These are phyloP conservation scores for Ophioninae sp. DNA, from an alignment of 2,888 invertebrate species.

Conservation along the genomic window DNA sequence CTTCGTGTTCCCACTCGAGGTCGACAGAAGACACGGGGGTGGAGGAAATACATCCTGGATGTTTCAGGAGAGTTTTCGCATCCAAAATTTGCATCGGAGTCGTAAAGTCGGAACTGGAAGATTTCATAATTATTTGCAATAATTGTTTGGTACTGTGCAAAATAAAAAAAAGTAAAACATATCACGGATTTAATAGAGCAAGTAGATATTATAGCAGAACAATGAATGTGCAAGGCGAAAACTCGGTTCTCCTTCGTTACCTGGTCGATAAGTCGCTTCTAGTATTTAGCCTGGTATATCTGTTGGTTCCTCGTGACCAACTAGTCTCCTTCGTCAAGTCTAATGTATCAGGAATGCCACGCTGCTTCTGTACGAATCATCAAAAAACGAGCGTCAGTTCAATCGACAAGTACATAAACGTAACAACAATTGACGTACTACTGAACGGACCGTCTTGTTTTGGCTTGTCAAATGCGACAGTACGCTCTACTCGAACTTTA, in stretches of 20 bases:
- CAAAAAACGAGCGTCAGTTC: background rate
- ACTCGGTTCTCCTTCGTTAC: constrained; percentile 59
- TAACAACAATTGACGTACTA: constrained; percentile 11
- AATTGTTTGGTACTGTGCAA: too few species aligned
- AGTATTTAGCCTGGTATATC: constrained; percentile 73
- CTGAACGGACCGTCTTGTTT: too few species aligned
- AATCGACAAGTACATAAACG: background rate
- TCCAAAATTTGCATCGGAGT: constrained; percentile 85
- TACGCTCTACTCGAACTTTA: too few species aligned
- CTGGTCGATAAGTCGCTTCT: constrained; percentile 72
- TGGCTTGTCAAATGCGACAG: too few species aligned
- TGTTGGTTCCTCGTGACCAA: constrained; percentile 73
- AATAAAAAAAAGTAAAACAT: too few species aligned
- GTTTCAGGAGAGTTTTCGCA: constrained; percentile 82
- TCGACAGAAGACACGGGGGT: constrained; percentile 87
- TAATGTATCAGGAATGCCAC: constrained; percentile 72
- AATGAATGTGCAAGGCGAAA: background rate
- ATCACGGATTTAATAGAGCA: too few species aligned
- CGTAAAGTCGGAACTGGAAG: constrained; percentile 80
- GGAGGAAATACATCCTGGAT: constrained; percentile 80
- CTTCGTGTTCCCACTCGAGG: constrained; percentile 88
- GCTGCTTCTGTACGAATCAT: constrained; percentile 70
- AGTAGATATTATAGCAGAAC: too few species aligned
- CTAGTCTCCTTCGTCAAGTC: constrained; percentile 75
- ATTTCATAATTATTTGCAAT: background rate